phyloP scores from a whole-genome alignment of 1,140 invertebrate species.

The Himalopsyche phryganea region DNA sequence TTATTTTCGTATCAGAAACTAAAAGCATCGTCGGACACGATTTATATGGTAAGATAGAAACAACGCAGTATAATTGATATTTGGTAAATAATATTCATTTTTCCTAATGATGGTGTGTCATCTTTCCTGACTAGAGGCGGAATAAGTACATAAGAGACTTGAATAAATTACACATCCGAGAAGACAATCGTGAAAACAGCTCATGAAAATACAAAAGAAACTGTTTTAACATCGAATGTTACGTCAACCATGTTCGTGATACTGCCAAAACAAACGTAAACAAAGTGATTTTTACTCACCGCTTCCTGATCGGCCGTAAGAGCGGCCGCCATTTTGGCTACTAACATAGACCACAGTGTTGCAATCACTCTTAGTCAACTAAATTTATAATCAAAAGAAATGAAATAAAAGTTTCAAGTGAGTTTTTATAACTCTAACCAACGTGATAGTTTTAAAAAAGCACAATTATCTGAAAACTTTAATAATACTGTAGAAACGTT shows the following conservation, averaged over 20 bases:
- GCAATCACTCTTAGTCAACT: no score
- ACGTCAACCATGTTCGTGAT: no score
- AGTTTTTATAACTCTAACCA: no score
- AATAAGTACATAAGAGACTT: constrained; percentile 12
- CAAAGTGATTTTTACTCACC: constrained; percentile 52
- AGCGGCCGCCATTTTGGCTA: constrained; percentile 59
- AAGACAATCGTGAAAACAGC: neutral
- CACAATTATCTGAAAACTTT: no score
- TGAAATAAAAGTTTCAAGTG: no score
- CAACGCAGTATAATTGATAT: no score
- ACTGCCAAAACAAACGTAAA: constrained; percentile 24
- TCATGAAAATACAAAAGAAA: constrained; percentile 1
- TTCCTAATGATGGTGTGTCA: constrained; percentile 14
- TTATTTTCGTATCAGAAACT: no score
- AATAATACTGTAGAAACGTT: no score
- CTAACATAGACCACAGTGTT: constrained; percentile 1
- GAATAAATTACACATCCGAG: constrained; percentile 4
- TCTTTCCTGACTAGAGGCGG: constrained; percentile 13
- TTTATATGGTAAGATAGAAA: no score
- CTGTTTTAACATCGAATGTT: neutral
- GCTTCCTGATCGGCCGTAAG: constrained; percentile 67
- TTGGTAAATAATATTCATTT: neutral
- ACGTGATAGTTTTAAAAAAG: no score
- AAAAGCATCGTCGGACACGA: no score
- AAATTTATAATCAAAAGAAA: no score